A percentile compares a stretch with the other conserved stretches of the same genome.
Conservation (phyloP, 1,140 invertebrate genomes). For the Pseudomyrmex pallidus region DNA sequence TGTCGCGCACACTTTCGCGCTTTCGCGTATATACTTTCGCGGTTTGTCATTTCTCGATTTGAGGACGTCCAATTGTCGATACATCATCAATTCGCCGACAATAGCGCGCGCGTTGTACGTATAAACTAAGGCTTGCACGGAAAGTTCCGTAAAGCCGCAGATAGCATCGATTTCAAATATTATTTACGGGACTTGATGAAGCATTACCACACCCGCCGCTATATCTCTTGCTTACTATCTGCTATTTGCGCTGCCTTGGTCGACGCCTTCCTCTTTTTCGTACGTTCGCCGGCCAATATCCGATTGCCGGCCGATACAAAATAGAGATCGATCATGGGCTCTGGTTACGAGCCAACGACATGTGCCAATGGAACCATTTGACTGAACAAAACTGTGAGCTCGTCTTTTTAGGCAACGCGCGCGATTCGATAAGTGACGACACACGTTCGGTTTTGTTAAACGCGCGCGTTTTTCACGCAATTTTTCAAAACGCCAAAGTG, state of each 20-base stretch:
- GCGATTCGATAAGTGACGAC: conserved; percentile 23
- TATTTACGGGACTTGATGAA: conserved; percentile 23
- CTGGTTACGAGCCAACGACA: conserved; percentile 48
- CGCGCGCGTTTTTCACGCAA: background rate
- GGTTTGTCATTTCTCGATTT: conserved; percentile 14
- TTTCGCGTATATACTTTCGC: conserved; percentile 14
- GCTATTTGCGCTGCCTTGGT: conserved; percentile 23
- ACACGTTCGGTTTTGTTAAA: background rate
- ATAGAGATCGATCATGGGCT: conserved; percentile 59
- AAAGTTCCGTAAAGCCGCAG: conserved; percentile 1
- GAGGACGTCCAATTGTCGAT: background rate
- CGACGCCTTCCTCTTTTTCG: conserved; percentile 52
- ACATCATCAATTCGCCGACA: background rate
- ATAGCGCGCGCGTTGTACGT: background rate
- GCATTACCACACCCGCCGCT: conserved; percentile 39
- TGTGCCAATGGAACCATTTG: conserved; percentile 57
- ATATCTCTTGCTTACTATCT: conserved; percentile 42
- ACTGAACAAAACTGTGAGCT: conserved; percentile 49
- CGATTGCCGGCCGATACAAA: conserved; percentile 57
- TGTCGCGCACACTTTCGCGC: background rate
- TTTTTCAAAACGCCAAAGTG: background rate
- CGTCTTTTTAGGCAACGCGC: conserved; percentile 49
- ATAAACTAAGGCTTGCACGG: conserved; percentile 23
- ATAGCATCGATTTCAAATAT: conserved; percentile 42
- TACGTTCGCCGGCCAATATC: conserved; percentile 44